These are phyloP conservation scores for Lepetodrilus schrolli DNA, from an alignment of 2,888 invertebrate species.

Conservation along the genomic window DNA sequence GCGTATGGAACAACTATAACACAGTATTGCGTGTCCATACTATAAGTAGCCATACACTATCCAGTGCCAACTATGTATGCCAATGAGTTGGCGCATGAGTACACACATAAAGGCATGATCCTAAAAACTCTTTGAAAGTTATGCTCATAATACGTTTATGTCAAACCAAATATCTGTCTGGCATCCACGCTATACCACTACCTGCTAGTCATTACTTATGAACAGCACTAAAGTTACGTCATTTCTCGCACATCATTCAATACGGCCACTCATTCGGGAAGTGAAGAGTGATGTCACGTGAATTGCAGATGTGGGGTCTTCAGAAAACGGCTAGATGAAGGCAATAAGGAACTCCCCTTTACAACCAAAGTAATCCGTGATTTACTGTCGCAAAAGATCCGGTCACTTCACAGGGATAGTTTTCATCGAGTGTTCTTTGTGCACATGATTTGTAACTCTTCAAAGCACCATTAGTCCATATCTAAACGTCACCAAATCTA, in stretches of 20 bases:
- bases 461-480: too few species aligned
- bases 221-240: slow-evolving; percentile 15
- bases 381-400: not conserved
- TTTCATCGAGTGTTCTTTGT: not conserved
- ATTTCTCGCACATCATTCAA: not conserved
- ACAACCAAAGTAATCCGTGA: slow-evolving; percentile 8
- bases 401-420: not conserved
- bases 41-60: too few species aligned
- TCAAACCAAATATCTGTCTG: too few species aligned
- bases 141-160: too few species aligned
- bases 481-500: not conserved
- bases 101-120: too few species aligned
- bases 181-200: too few species aligned
- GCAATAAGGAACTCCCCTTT: not conserved
- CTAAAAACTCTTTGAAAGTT: too few species aligned
- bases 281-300: not conserved
- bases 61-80: too few species aligned
- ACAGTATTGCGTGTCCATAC: too few species aligned
- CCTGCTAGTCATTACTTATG: not conserved
- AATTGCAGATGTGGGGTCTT: not conserved
- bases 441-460: not conserved
- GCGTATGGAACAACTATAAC: too few species aligned
- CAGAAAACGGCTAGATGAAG: slow-evolving; percentile 8
- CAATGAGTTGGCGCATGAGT: too few species aligned
- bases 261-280: not conserved